Base-by-base conservation (phyloP, 2,113 vertebrate genomes). In the Sylvia atricapilla region DNA sequence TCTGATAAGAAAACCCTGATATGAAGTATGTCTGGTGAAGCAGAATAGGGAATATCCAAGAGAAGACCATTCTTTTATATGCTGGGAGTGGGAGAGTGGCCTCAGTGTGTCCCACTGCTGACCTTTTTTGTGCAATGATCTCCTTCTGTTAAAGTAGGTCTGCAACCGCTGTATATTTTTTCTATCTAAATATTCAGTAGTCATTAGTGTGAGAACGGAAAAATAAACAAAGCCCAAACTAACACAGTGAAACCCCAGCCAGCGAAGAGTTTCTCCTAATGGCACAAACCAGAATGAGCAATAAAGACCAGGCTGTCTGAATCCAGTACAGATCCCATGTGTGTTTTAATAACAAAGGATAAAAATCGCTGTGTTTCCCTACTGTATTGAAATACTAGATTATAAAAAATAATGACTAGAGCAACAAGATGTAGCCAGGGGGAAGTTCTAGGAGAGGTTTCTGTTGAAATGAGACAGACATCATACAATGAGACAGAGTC, bases 361-460 rank as follows among this genome's bases (percentile, higher is more conserved):
- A 94, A 94, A 87, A 87, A 56, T 47, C 50, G 37, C 24, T 37
- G 47, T 1, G 7, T 95, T 96, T 96, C 50, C 83, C 33, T 92
- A 59, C 66, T 79, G 67, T 74, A 88, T 15, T 79, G 66, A 87
- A 95, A 94, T 28, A 53, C 79, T 53, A 62, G 84, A 76, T 94
- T 95, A 41, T 90, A 96, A 97, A 95, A 96, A 87, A 52, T 92
- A 97, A 95, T 94, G 52, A 81, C 58, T 87, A 92, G 11, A 95
- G 44, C 62, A 96, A 85, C 78, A 91, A 73, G 15, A 62, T 28
- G 30, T 58, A 85, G 46, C 72, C 89, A 84, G 87, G 88, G 49
- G 85, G 59, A 82, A 70, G 35, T 63, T 87, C 39, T 94, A 77
- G 53, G 67, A 88, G 77, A 85, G 24, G 39, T 73, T 74, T 95